These are phyloP conservation scores for Dynastes tityus DNA, from an alignment of 2,888 invertebrate species.

Conservation along the genomic window DNA sequence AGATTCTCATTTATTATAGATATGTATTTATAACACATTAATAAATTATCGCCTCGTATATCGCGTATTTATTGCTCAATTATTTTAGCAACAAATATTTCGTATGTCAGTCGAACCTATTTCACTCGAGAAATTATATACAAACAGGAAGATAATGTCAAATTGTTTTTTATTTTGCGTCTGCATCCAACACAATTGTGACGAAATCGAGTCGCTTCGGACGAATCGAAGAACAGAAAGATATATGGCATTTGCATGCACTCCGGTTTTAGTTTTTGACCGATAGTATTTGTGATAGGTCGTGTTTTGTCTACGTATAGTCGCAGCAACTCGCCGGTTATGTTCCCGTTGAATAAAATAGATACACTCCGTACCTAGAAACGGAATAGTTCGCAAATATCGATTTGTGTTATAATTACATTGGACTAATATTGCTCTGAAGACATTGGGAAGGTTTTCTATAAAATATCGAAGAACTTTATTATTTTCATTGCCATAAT, in stretches of 20 bases:
- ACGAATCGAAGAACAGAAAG: background rate
- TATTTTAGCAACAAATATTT: too few relatives aligned
- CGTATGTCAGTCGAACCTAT: too few relatives aligned
- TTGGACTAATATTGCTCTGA: background rate
- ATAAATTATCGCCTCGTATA: too few relatives aligned
- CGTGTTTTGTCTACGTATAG: background rate
- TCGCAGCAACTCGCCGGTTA: background rate
- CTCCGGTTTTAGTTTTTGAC: constrained; percentile 3
- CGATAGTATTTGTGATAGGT: constrained; percentile 1
- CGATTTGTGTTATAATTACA: constrained; percentile 3
- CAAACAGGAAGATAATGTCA: background rate
- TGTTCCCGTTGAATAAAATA: background rate
- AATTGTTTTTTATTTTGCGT: background rate
- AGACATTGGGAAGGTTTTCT: background rate
- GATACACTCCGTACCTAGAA: background rate
- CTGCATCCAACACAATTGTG: background rate
- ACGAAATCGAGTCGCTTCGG: background rate
- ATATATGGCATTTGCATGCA: constrained; percentile 18
- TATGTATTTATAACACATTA: too few relatives aligned
- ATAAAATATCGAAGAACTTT: background rate
- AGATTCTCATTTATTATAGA: too few relatives aligned
- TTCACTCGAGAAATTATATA: background rate
- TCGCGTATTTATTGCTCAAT: too few relatives aligned
- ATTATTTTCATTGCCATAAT: background rate
- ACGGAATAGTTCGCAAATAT: background rate